Evolutionary conservation across 2,797 vertebrate genomes (phyloP).

Genomic region (Petrocephalus schoutedeni): DNA sequence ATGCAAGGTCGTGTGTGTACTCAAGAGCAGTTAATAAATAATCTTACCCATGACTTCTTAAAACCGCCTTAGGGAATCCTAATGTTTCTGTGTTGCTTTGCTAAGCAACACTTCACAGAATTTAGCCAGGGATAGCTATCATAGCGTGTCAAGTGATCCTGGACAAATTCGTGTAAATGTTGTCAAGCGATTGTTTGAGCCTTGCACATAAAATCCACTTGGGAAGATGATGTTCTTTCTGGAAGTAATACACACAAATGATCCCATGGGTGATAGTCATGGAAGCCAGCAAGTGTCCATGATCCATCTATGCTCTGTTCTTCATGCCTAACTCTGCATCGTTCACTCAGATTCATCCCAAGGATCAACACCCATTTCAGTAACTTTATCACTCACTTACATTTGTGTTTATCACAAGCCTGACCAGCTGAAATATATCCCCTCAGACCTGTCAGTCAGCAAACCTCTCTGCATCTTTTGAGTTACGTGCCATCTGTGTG

Average conservation of each 20-base stretch:
- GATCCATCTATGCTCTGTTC: not conserved
- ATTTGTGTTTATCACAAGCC: not conserved
- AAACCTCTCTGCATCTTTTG: not conserved
- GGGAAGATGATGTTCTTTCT: not conserved
- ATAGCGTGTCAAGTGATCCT: conserved; percentile 13
- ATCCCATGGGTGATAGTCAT: conserved; percentile 15
- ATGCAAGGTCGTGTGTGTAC: conserved; percentile 20
- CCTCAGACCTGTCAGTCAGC: not conserved
- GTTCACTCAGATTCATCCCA: conserved; percentile 1
- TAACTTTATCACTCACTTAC: conserved; percentile 4
- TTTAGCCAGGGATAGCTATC: conserved; percentile 21
- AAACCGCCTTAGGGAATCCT: not conserved
- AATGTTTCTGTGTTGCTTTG: conserved; percentile 30
- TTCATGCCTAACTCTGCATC: conserved; percentile 10
- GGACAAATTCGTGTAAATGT: not conserved
- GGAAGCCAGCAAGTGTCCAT: conserved; percentile 3
- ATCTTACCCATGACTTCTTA: conserved; percentile 25
- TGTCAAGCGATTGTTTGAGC: conserved; percentile 23
- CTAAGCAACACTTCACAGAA: conserved; percentile 31
- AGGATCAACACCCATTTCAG: not conserved
- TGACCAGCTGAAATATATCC: not conserved
- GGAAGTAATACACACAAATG: conserved; percentile 8
- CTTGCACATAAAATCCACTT: conserved; percentile 1
- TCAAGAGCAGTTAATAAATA: conserved; percentile 20
- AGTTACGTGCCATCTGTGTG: not conserved